Conservation (phyloP, 2,888 invertebrate species). For the Ischnus inquisitorius region DNA sequence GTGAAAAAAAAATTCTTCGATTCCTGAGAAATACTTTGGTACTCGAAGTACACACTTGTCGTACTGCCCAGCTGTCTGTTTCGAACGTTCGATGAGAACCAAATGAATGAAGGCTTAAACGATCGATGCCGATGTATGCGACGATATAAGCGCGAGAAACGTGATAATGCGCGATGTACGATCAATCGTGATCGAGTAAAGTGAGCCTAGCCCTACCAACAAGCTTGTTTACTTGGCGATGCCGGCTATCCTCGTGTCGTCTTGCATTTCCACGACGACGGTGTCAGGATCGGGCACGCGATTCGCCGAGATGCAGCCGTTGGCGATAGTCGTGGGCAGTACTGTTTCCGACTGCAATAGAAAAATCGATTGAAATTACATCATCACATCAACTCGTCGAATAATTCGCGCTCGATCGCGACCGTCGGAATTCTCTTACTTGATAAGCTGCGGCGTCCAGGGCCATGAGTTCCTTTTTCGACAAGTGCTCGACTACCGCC, state of each 20-base stretch:
- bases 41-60: too few relatives aligned
- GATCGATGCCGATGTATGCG: constrained; percentile 34
- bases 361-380: background rate
- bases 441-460: constrained; percentile 90
- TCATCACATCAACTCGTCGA: background rate
- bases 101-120: constrained; percentile 13
- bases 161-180: constrained; percentile 62
- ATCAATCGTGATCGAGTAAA: constrained; percentile 72
- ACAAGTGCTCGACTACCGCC: constrained; percentile 93
- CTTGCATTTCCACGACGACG: constrained; percentile 84
- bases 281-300: constrained; percentile 84
- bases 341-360: constrained; percentile 80
- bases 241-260: constrained; percentile 83
- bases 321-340: constrained; percentile 83
- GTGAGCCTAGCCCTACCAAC: constrained; percentile 85
- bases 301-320: constrained; percentile 84
- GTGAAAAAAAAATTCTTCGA: background rate
- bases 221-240: constrained; percentile 85
- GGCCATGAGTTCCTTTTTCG: constrained; percentile 93
- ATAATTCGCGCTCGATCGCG: background rate
- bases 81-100: constrained; percentile 5
- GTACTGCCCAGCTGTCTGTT: too few relatives aligned
- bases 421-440: constrained; percentile 79
- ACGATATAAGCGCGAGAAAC: constrained; percentile 41
- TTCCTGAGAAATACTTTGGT: too few relatives aligned